Evolutionary conservation across 2,888 invertebrate genomes (phyloP), one percentile per base, ranked within the genome.

Genomic region (Cremastinae sp.): DNA sequence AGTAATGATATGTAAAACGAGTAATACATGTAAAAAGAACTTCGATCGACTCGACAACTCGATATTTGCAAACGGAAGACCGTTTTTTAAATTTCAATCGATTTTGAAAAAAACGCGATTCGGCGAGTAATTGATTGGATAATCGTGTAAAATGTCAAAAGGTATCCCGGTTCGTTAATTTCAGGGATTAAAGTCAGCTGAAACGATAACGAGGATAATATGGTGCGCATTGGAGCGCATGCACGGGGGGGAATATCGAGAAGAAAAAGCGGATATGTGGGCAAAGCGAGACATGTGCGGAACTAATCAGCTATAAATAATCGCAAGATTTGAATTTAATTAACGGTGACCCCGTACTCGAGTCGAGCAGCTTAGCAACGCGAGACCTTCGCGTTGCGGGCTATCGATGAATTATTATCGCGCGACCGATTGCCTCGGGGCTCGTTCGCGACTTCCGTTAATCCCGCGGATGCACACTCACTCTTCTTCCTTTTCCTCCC

Each of bases 221-320:
- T 16, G n/a, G 34, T 56, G n/a, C 20, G 7, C n/a, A 3, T 22
- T n/a, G 0, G 38, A n/a, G 12, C 14, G 16, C 1, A 8, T 47
- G 16, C 1, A 8, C 14, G 9, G 16, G 22, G 18, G n/a, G 38
- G n/a, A n/a, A n/a, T n/a, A 20, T 38, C 9, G 41, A 51, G 12
- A n/a, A 54, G 9, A 59, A 43, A 59, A 20, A 45, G 1, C 0
- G 4, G 7, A n/a, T n/a, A n/a, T n/a, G n/a, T n/a, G n/a, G n/a
- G n/a, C n/a, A n/a, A 1, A 61, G 12, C 14, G 16, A 56, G 47
- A 16, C 56, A 41, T 53, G 54, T 56, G 54, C 43, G 8, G 49
- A 56, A 41, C 49, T 68, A 62, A 61, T 68, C 74, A 28, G 62
- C 20, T 43, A 47, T 56, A n/a, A 49, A 62, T 68, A 41, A 68